Conservation (phyloP, 2,797 vertebrate species). For the Adelosebastes latens region DNA sequence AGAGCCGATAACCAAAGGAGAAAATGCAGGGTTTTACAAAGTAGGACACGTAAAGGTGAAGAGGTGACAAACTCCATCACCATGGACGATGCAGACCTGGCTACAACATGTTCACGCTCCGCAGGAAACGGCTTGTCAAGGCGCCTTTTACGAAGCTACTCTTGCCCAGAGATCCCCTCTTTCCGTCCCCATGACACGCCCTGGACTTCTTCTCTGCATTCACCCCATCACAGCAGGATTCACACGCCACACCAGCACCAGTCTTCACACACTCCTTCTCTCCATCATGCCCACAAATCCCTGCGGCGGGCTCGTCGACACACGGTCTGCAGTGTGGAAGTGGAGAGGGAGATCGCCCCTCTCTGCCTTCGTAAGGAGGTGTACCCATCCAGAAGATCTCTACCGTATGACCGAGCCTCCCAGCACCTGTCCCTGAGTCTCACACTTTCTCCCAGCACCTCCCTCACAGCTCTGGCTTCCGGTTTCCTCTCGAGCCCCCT, state of each 20-base stretch:
- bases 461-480: constrained; percentile 76
- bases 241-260: constrained; percentile 39
- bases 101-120: not conserved
- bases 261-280: not conserved
- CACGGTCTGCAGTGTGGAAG: constrained; percentile 88
- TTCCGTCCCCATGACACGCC: constrained; percentile 42
- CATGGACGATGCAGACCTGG: constrained; percentile 39
- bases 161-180: constrained; percentile 87
- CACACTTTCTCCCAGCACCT: constrained; percentile 65
- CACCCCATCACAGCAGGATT: constrained; percentile 45
- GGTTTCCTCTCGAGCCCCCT: constrained; percentile 84
- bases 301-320: constrained; percentile 83
- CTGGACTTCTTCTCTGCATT: constrained; percentile 43
- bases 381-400: constrained; percentile 80
- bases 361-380: constrained; percentile 91
- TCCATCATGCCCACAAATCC: constrained; percentile 46
- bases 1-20: constrained; percentile 44
- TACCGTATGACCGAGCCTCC: constrained; percentile 40
- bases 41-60: not conserved
- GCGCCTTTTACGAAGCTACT: constrained; percentile 84
- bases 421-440: constrained; percentile 45
- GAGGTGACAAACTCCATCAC: constrained; percentile 3
- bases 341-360: constrained; percentile 84
- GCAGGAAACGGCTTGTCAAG: constrained; percentile 42
- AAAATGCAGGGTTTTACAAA: constrained; percentile 14